Evolutionary conservation across 1,140 invertebrate species (phyloP).

Genomic region (Stegodyphus dumicola): DNA sequence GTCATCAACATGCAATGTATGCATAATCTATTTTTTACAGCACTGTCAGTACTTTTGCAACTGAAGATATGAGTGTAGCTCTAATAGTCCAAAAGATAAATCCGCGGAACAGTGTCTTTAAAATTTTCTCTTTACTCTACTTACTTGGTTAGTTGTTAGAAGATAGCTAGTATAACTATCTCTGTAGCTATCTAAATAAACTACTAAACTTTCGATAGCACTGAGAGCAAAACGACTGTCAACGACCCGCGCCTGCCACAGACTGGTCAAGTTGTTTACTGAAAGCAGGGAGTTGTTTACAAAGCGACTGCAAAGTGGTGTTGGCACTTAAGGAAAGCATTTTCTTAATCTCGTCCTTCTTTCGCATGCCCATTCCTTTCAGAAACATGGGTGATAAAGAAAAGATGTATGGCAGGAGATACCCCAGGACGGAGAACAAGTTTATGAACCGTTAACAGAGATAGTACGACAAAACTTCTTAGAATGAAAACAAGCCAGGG

Average conservation of each 20-base stretch:
- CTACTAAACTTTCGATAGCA: not conserved
- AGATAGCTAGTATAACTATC: too few species aligned
- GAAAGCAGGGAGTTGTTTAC: not conserved
- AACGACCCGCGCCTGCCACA: not conserved
- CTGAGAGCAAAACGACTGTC: not conserved
- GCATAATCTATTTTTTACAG: too few species aligned
- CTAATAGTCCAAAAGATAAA: too few species aligned
- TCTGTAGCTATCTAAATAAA: not conserved
- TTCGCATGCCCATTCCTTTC: not conserved
- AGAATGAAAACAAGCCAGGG: not conserved
- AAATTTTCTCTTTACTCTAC: too few species aligned
- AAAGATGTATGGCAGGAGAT: not conserved
- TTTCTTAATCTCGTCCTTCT: not conserved
- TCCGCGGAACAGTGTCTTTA: too few species aligned
- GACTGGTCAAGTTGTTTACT: not conserved
- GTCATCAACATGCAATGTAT: too few species aligned
- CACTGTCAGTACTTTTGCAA: too few species aligned
- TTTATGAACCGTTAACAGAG: not conserved
- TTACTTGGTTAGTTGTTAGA: too few species aligned
- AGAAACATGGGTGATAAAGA: not conserved
- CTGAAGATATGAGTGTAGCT: too few species aligned
- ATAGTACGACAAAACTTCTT: not conserved
- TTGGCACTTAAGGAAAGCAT: not conserved
- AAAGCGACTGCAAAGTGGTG: not conserved
- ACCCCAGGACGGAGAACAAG: not conserved